Conservation (phyloP, 2,888 invertebrate species). For the Cetonia aurata region DNA sequence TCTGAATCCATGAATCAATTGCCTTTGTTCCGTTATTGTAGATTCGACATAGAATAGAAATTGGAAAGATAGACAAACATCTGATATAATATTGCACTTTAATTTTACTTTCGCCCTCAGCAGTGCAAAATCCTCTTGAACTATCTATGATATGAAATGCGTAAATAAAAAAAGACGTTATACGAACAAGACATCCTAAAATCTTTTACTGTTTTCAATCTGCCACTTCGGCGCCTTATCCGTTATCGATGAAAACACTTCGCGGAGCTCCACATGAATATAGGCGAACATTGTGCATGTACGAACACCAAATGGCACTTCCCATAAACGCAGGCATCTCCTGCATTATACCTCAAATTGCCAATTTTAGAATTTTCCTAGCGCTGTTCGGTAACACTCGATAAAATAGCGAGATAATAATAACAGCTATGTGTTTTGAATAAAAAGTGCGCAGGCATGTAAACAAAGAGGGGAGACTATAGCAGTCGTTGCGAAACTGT, state of each 20-base stretch:
- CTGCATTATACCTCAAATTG: constrained; percentile 2
- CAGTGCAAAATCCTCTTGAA: too few species aligned
- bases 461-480: not conserved
- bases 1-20: too few species aligned
- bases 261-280: not conserved
- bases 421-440: constrained; percentile 5
- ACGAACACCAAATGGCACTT: constrained; percentile 9
- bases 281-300: constrained; percentile 8
- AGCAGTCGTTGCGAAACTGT: not conserved
- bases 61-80: too few species aligned
- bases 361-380: constrained; percentile 15
- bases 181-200: not conserved
- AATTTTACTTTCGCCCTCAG: too few species aligned
- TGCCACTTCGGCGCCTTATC: too few species aligned
- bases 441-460: not conserved
- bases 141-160: too few species aligned
- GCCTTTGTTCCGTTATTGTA: too few species aligned
- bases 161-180: not conserved
- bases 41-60: too few species aligned
- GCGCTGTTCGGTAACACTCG: constrained; percentile 14
- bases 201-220: too few species aligned
- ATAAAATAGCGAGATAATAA: constrained; percentile 15
- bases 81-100: too few species aligned
- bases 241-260: not conserved
- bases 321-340: constrained; percentile 11